These are phyloP conservation scores for Volucella inanis DNA, from an alignment of 2,888 invertebrate genomes.

Conservation along the genomic window DNA sequence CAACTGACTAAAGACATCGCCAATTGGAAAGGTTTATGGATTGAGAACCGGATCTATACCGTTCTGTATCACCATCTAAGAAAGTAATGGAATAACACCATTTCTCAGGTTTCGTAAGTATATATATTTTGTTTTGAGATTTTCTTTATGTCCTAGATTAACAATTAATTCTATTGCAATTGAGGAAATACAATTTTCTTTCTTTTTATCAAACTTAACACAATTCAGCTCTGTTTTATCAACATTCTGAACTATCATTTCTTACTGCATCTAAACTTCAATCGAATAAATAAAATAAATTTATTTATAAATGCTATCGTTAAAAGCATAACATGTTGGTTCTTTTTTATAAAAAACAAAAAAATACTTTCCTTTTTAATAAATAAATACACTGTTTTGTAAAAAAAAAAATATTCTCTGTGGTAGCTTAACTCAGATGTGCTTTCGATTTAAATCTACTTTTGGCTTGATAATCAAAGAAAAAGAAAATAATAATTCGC, in stretches of 20 bases:
- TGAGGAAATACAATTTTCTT: conserved; percentile 31
- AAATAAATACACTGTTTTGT: conserved; percentile 36
- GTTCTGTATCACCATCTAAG: background rate
- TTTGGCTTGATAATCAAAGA: conserved; percentile 61
- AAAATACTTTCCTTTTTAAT: conserved; percentile 69
- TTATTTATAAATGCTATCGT: conserved; percentile 61
- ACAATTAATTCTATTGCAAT: conserved; percentile 38
- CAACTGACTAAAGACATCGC: too few relatives aligned
- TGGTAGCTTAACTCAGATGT: conserved; percentile 26
- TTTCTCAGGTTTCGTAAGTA: conserved; percentile 60
- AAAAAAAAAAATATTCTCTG: conserved; percentile 8
- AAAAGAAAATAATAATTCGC: conserved; percentile 15
- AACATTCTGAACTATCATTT: conserved; percentile 10
- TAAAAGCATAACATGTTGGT: conserved; percentile 62
- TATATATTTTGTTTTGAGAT: conserved; percentile 49
- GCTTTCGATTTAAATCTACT: conserved; percentile 33
- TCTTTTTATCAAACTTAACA: conserved; percentile 46
- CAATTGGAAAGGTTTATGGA: too few relatives aligned
- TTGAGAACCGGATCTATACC: too few relatives aligned
- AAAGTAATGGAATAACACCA: background rate
- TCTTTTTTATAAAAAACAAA: conserved; percentile 27
- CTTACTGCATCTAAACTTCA: conserved; percentile 38
- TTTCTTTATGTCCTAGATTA: conserved; percentile 30
- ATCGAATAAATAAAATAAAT: conserved; percentile 38
- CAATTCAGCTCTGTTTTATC: conserved; percentile 35